Percentiles rank a stretch among this genome's conserved stretches.
Conservation (phyloP, 1,140 invertebrate genomes). For the Argopecten irradians region DNA sequence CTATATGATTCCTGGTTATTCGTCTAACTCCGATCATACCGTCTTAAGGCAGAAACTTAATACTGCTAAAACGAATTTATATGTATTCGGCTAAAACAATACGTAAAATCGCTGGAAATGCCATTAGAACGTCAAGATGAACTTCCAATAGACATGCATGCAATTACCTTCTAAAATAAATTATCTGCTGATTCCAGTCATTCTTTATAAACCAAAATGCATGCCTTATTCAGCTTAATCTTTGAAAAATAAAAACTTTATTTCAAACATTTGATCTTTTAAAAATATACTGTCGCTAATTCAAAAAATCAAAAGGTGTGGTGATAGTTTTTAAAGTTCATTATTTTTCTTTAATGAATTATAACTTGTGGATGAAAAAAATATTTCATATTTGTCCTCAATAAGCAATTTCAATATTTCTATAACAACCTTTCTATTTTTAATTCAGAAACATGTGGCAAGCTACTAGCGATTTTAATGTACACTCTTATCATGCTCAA, state of each 20-base stretch:
- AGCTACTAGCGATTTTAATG: not conserved
- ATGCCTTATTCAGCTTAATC: not conserved
- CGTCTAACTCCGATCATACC: not conserved
- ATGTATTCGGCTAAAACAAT: not conserved
- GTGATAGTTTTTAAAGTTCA: not conserved
- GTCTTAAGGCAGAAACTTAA: conserved; percentile 7
- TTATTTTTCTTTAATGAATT: not conserved
- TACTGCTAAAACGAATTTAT: conserved; percentile 13
- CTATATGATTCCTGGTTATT: not conserved
- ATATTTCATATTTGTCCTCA: not conserved
- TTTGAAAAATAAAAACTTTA: not conserved
- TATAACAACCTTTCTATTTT: not conserved
- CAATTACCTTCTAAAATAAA: not conserved
- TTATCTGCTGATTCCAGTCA: not conserved
- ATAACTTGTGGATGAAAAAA: too few species aligned
- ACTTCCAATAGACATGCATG: not conserved
- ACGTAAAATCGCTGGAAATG: not conserved
- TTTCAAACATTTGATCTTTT: not conserved
- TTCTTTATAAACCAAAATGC: not conserved
- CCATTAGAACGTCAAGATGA: not conserved
- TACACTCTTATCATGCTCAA: not conserved
- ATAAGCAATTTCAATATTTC: too few species aligned
- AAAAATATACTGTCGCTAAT: not conserved
- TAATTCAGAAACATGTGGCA: conserved; percentile 11
- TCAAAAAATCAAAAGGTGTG: not conserved